Base-by-base conservation (phyloP, 2,888 invertebrate genomes). In the Tricholauxania praeusta region DNA sequence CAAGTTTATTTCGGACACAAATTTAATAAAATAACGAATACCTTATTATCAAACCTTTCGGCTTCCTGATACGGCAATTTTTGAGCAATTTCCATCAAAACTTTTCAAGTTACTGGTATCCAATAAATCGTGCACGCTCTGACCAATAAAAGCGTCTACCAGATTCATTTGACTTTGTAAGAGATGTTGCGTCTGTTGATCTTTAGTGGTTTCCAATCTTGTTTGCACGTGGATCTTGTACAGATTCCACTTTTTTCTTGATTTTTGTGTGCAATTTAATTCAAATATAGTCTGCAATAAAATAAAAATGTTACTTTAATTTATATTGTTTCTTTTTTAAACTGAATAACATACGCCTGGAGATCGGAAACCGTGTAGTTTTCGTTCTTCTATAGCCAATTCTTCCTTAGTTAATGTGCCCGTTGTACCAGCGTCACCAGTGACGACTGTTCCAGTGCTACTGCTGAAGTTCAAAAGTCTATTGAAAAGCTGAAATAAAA, bases 161-260 rank as follows among this genome's bases (percentile, higher is more conserved):
- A 86, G 77, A 64, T 84, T 83, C 10, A 86, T 79, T 51, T 80
- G 68, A 12, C 81, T 79, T 1, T 80, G 80, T 71, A 83, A 74
- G 49, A 78, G 76, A 75, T 85, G 84, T n/a, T 82, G 79, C 74
- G 87, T 89, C 17, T 86, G 81, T 63, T 89, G 85, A 79, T 89
- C 89, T 51, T 89, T 80, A 32, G 82, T 77, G 4, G 79, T 80
- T 48, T 81, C 82, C 73, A 86, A 99, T 97, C 88, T 94, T 96
- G 71, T 93, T 93, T 28, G 88, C 87, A 78, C 91, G 91, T 4
- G 84, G 85, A 82, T 84, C 86, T 74, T 86, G 83, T 5, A 85
- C 90, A 39, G 92, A 90, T 49, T 99, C 93, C 93, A 96, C 97
- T 89, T 96, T 98, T 91, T 98, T 99, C 87, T 95, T 93, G 95